Base-by-base conservation (phyloP, 2,888 invertebrate genomes). In the Allacma fusca region DNA sequence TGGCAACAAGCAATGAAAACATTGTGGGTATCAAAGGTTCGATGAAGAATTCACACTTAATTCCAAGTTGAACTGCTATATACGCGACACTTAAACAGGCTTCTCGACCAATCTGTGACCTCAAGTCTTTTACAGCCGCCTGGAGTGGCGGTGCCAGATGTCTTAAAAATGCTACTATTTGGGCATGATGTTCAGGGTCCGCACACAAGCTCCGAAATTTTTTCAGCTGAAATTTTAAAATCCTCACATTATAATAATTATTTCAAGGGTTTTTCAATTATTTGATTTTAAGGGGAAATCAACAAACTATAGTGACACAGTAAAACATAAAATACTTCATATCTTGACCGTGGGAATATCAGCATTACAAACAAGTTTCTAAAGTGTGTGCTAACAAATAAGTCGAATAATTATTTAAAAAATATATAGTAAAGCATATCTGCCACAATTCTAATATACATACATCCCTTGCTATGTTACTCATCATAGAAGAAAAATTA, bases 81-180 rank as follows among this genome's bases (percentile, higher is more conserved):
- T 92, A 97, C 59, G 97, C 96, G 84, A 98, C 92, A 0, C 97
- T 96, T 79, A 98, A 93, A 86, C 97, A 98, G 0, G 96, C 95
- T 87, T 99, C 99, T 69, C 98, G 90, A 0, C 97, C 97, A 79
- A 98, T 95, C 88, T 94, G 94, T 83, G 98, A 98, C 85, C 87
- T 84, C 69, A 80, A 80, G 81, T 84, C 84, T 76, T 81, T 84
- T 1, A 81, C 81, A 5, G 83, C 84, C 13, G 57, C 29, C 67
- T 84, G 83, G 28, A 83, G 59, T 44, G 84, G 83, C 40, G 83
- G 83, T 76, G 79, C 80, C 28, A 84, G 67, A 65, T 84, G 84
- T 78, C 84, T 76, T 50, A 84, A 78, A 78, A 80, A 84, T 72
- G 80, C 79, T n/a, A 78, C 69, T 59, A 84, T 79, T 77, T 83